These are phyloP conservation scores for Sitobion miscanthi DNA, from an alignment of 1,140 invertebrate species.

Conservation along the genomic window DNA sequence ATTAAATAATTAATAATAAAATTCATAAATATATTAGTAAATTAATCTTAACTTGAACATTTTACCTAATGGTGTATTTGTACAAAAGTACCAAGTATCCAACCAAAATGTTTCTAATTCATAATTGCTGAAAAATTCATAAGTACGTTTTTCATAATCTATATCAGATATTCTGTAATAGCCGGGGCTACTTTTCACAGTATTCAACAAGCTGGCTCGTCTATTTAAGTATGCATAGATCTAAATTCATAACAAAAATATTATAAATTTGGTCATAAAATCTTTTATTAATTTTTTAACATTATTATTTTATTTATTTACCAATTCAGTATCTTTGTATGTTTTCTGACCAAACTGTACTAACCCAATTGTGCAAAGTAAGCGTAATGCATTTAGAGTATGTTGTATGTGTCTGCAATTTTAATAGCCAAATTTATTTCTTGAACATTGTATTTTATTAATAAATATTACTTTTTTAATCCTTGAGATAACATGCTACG, in stretches of 20 bases:
- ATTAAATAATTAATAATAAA: slow-evolving; percentile 51
- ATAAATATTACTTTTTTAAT: slow-evolving; percentile 52
- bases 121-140: slow-evolving; percentile 46
- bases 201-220: slow-evolving; percentile 42
- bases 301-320: slow-evolving; percentile 57
- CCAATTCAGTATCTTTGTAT: slow-evolving; percentile 74
- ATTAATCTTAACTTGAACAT: background rate
- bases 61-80: slow-evolving; percentile 49
- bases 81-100: slow-evolving; percentile 55
- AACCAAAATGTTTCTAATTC: slow-evolving; percentile 53
- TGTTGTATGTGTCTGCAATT: slow-evolving; percentile 68
- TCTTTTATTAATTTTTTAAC: background rate
- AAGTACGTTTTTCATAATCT: slow-evolving; percentile 30
- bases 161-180: slow-evolving; percentile 51
- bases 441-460: background rate
- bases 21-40: background rate
- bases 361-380: slow-evolving; percentile 73
- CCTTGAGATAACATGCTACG: slow-evolving; percentile 36
- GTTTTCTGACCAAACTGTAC: slow-evolving; percentile 74
- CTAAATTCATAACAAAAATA: slow-evolving; percentile 17
- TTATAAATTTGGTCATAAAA: no score
- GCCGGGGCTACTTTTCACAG: slow-evolving; percentile 26
- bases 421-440: slow-evolving; percentile 55
- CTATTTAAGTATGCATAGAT: slow-evolving; percentile 46
- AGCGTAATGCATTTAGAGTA: slow-evolving; percentile 67